Conservation (phyloP, 2,888 invertebrate species). For the Cantharis rufa region DNA sequence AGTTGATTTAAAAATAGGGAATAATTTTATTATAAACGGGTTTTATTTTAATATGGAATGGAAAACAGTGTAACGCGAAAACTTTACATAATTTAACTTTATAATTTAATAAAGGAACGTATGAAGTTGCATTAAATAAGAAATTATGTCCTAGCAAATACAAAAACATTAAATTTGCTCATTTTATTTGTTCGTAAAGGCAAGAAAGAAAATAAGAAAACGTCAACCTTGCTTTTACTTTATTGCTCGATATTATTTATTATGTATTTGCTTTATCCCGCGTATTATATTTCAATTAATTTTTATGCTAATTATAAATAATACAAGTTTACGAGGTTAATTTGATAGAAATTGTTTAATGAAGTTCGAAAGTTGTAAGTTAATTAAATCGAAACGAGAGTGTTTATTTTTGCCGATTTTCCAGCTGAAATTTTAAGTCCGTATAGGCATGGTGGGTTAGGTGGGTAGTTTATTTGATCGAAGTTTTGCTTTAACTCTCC, state of each 20-base stretch:
- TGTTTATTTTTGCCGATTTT: neutral
- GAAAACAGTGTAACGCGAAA: neutral
- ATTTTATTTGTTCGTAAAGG: neutral
- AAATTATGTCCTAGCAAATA: slow-evolving; percentile 4
- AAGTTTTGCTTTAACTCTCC: slow-evolving; percentile 19
- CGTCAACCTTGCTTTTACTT: neutral
- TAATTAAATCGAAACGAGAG: neutral
- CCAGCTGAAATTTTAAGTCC: slow-evolving; percentile 15
- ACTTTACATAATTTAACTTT: slow-evolving; percentile 5
- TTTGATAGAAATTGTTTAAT: neutral
- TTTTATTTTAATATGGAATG: neutral
- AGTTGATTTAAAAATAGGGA: neutral
- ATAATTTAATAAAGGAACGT: slow-evolving; percentile 2
- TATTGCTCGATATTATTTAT: neutral
- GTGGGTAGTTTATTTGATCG: slow-evolving; percentile 20
- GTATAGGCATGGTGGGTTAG: neutral
- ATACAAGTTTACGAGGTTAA: neutral
- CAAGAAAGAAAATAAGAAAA: neutral
- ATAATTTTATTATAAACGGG: neutral
- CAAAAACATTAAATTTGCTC: neutral
- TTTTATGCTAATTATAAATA: neutral
- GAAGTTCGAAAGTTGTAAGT: neutral
- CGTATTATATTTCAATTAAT: neutral
- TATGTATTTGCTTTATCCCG: neutral
- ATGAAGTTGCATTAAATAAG: slow-evolving; percentile 2